Evolutionary conservation across 1,140 invertebrate species (phyloP).

Genomic region (Megathymus violae): DNA sequence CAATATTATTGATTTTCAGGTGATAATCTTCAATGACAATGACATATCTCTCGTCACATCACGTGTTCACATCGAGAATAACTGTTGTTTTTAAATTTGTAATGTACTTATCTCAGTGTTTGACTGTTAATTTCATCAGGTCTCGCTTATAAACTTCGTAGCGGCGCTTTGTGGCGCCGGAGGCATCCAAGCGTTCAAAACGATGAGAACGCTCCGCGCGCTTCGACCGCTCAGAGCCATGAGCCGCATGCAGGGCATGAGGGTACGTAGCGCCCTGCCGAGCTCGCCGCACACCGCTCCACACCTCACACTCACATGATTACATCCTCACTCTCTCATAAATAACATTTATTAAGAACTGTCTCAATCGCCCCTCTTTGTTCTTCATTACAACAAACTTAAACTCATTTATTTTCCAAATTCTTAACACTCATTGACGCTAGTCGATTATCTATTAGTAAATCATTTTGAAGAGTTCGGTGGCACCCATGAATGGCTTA

Average conservation of each 20-base stretch:
- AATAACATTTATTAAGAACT: slow-evolving; percentile 40
- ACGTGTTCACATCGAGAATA: slow-evolving; percentile 14
- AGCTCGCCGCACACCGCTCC: slow-evolving; percentile 53
- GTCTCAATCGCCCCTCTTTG: slow-evolving; percentile 41
- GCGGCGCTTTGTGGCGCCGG: slow-evolving; percentile 96
- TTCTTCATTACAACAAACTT: slow-evolving; percentile 51
- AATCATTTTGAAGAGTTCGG: slow-evolving; percentile 71
- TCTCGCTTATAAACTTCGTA: slow-evolving; percentile 98
- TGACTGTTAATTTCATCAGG: slow-evolving; percentile 86
- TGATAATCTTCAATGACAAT: background rate
- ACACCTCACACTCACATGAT: slow-evolving; percentile 50
- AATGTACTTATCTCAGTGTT: slow-evolving; percentile 39
- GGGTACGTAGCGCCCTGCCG: slow-evolving; percentile 89
- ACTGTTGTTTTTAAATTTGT: slow-evolving; percentile 26
- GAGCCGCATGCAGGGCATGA: slow-evolving; percentile 99
- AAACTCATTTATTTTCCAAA: slow-evolving; percentile 57
- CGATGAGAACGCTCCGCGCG: slow-evolving; percentile 97
- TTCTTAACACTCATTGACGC: slow-evolving; percentile 60
- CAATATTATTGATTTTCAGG: slow-evolving; percentile 10
- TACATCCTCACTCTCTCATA: slow-evolving; percentile 56
- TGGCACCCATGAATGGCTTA: slow-evolving; percentile 82
- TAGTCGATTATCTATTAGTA: slow-evolving; percentile 61
- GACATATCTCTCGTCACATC: background rate
- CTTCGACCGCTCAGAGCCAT: slow-evolving; percentile 97
- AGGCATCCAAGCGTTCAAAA: slow-evolving; percentile 99